Conservation (phyloP, 2,797 vertebrate genomes). For the Somateria mollissima region DNA sequence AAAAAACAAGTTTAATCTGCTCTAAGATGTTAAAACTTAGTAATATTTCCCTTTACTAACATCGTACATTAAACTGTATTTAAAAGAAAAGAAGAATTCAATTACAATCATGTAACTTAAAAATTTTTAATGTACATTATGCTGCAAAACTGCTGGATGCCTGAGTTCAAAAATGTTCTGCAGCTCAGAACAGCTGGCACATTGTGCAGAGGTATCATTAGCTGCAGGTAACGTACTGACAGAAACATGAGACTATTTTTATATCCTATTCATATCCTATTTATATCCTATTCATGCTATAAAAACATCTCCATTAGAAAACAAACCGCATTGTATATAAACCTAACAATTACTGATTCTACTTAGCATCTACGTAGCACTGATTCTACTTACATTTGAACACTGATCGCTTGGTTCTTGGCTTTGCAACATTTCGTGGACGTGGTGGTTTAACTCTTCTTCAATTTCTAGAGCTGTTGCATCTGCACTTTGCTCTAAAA, state of each 20-base stretch:
- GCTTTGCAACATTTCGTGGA: constrained; percentile 74
- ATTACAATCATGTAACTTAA: background rate
- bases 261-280: background rate
- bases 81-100: background rate
- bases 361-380: no score
- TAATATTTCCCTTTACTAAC: background rate
- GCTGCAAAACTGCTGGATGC: background rate
- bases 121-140: background rate
- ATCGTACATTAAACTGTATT: background rate
- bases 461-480: constrained; percentile 81
- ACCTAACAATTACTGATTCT: rapidly evolving
- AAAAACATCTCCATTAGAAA: background rate
- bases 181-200: background rate
- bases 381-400: constrained; percentile 76
- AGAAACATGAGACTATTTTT: background rate
- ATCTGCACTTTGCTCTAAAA: constrained; percentile 79
- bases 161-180: background rate
- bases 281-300: background rate
- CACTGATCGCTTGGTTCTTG: constrained; percentile 40
- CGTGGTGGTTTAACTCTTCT: constrained; percentile 76
- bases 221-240: background rate
- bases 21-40: background rate
- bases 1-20: background rate
- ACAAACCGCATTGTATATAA: background rate
- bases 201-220: background rate